Conservation (phyloP, 2,888 invertebrate genomes). For the Stenotaenia linearis region DNA sequence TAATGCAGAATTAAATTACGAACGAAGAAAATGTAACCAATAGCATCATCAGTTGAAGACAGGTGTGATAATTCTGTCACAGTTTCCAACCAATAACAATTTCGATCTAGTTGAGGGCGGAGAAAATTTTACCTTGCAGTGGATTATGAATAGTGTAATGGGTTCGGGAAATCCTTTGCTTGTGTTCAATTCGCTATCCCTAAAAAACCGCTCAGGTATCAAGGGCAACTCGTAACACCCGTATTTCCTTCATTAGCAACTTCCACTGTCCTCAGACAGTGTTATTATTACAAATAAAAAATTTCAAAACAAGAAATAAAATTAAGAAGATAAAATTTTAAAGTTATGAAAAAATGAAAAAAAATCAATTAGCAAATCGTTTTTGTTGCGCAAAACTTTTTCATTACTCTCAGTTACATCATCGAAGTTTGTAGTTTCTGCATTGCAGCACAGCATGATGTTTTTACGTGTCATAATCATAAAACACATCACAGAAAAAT, state of each 20-base stretch:
- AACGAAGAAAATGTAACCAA: not conserved
- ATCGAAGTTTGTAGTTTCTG: not conserved
- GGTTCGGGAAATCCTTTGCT: not conserved
- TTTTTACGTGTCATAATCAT: constrained; percentile 4
- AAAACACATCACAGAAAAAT: constrained; percentile 4
- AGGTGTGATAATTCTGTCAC: not conserved
- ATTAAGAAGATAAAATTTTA: not conserved
- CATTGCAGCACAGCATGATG: not conserved
- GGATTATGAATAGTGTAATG: not conserved
- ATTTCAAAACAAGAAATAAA: not conserved
- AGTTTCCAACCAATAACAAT: not conserved
- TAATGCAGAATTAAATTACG: not conserved
- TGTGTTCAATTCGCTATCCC: not conserved
- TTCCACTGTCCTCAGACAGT: not conserved
- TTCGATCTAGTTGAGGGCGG: not conserved
- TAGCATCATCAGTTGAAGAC: not conserved
- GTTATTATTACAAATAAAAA: not conserved
- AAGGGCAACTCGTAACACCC: not conserved
- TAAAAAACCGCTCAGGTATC: not conserved
- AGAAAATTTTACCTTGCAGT: not conserved
- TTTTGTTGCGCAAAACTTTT: not conserved
- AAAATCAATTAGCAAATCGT: not conserved
- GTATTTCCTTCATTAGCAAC: constrained; percentile 6
- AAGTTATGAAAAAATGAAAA: not conserved
- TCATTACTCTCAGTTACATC: not conserved